Conservation (phyloP, 1,140 invertebrate genomes). For the Plodia interpunctella region DNA sequence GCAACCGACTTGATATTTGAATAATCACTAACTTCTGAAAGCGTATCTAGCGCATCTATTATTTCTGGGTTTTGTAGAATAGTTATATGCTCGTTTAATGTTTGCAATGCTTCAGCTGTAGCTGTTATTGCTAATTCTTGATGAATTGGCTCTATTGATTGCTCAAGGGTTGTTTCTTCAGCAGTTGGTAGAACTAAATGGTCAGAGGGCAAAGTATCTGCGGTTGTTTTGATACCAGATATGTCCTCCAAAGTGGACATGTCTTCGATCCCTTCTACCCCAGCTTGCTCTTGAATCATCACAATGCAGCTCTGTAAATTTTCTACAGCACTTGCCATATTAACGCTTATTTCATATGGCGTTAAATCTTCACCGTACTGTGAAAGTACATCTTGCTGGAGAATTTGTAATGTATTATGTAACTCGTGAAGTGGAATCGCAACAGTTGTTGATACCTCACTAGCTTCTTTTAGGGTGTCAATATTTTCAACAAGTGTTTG, state of each 20-base stretch:
- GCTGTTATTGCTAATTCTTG: constrained; percentile 27
- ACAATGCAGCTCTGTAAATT: constrained; percentile 77
- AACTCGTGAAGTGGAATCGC: constrained; percentile 75
- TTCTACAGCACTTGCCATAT: constrained; percentile 73
- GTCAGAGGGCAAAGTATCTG: constrained; percentile 55
- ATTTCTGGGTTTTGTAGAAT: constrained; percentile 52
- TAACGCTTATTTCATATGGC: constrained; percentile 36
- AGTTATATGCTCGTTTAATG: constrained; percentile 50
- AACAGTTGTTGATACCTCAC: constrained; percentile 65
- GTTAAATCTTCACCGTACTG: constrained; percentile 51
- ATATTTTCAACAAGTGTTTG: constrained; percentile 55
- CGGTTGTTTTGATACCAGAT: constrained; percentile 77
- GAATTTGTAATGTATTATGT: constrained; percentile 64
- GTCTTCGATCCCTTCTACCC: constrained; percentile 63
- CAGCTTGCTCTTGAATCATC: constrained; percentile 70
- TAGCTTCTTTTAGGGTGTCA: constrained; percentile 53
- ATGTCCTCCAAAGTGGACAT: constrained; percentile 78
- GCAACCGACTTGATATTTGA: constrained; percentile 52
- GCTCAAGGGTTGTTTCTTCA: constrained; percentile 31
- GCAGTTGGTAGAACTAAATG: constrained; percentile 34
- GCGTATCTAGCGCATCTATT: constrained; percentile 45
- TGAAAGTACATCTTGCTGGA: constrained; percentile 71
- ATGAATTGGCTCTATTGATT: constrained; percentile 27
- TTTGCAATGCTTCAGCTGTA: constrained; percentile 37
- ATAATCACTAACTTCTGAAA: constrained; percentile 51